phyloP scores from a whole-genome alignment of 2,797 vertebrate species.

The Bradypodion pumilum region DNA sequence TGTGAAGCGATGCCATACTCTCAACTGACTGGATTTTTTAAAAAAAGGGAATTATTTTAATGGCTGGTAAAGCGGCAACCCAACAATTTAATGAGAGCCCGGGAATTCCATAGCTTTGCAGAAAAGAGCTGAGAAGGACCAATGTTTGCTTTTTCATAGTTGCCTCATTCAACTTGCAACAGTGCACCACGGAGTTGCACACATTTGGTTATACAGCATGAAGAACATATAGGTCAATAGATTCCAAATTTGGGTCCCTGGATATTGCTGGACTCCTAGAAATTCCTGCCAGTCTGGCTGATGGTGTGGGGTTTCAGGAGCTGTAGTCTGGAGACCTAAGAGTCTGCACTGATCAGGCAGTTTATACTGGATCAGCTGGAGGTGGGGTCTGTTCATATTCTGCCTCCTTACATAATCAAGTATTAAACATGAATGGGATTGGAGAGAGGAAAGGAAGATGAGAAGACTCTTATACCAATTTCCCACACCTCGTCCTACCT shows the following conservation, averaged over 20 bases:
- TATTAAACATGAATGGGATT: background rate
- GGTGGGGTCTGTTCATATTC: background rate
- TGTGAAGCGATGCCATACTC: background rate
- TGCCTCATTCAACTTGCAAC: background rate
- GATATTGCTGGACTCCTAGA: background rate
- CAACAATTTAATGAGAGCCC: background rate
- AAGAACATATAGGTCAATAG: background rate
- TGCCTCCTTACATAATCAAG: background rate
- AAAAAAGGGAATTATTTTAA: background rate
- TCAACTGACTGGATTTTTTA: background rate
- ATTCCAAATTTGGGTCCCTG: background rate
- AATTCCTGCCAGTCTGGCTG: background rate
- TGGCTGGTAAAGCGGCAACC: background rate
- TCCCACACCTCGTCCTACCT: background rate
- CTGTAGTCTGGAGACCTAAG: background rate
- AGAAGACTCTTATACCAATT: background rate
- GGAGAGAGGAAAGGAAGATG: background rate
- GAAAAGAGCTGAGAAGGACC: background rate
- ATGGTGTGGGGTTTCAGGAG: background rate
- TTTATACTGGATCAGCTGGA: too few species aligned
- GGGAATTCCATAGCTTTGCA: background rate
- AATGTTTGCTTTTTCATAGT: background rate
- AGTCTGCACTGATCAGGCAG: background rate
- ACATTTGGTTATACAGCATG: background rate
- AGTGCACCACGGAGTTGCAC: background rate